Percentiles rank a stretch among this genome's conserved stretches.
Conservation (phyloP, 92 coral and sea anemone genomes). For the Desmophyllum pertusum region DNA sequence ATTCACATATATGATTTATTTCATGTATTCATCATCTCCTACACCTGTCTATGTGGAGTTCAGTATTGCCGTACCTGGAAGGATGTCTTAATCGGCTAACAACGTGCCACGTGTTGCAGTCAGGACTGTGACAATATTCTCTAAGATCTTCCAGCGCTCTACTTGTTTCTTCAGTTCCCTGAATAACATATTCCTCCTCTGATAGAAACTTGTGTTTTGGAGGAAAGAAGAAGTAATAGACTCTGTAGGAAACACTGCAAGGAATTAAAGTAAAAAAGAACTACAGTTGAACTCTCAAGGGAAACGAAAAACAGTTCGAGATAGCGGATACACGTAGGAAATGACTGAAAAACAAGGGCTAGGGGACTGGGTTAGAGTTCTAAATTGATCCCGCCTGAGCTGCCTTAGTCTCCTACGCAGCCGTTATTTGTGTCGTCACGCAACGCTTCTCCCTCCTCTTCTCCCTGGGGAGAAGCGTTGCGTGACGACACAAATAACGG, state of each 20-base stretch:
- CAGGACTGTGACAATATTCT: slow-evolving; percentile 95
- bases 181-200: slow-evolving; percentile 68
- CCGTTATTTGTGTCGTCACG: no score
- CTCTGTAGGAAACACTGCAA: slow-evolving; percentile 81
- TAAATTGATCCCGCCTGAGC: no score
- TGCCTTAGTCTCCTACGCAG: no score
- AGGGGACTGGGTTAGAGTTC: no score
- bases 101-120: slow-evolving; percentile 88
- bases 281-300: background rate
- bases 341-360: no score
- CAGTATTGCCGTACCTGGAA: slow-evolving; percentile 63
- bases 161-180: slow-evolving; percentile 74
- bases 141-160: slow-evolving; percentile 84
- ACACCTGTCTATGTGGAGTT: background rate
- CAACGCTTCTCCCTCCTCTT: no score
- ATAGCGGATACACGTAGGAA: no score
- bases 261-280: background rate
- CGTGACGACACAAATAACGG: no score
- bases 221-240: slow-evolving; percentile 73
- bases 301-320: no score
- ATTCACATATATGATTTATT: no score
- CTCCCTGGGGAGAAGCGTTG: no score
- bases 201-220: slow-evolving; percentile 74
- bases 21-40: no score
- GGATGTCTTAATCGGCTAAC: slow-evolving; percentile 84